phyloP scores from a whole-genome alignment of 2,113 vertebrate genomes.

The Urocynchramus pylzowi region DNA sequence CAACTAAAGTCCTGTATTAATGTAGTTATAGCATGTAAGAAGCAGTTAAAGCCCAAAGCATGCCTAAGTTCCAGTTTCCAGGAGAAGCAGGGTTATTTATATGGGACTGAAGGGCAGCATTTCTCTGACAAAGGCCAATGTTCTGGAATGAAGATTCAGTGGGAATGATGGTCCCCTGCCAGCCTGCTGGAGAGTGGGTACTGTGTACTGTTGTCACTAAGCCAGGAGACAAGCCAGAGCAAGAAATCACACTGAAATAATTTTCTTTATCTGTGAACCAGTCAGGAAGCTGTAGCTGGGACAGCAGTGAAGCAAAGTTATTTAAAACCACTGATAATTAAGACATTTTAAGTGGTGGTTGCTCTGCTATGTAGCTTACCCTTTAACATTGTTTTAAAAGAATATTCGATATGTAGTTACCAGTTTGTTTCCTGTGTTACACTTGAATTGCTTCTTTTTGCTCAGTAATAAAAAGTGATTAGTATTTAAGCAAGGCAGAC shows the following conservation, averaged over 20 bases:
- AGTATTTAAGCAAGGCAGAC: background rate
- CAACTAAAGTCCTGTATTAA: fast-evolving
- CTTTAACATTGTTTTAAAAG: background rate
- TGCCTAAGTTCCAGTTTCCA: background rate
- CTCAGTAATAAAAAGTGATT: background rate
- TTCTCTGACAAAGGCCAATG: background rate
- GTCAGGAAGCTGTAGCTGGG: background rate
- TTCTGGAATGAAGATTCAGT: background rate
- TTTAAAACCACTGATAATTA: background rate
- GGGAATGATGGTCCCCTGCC: background rate
- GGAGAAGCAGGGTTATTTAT: background rate
- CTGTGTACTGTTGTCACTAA: background rate
- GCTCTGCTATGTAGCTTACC: background rate
- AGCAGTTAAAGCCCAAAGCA: background rate
- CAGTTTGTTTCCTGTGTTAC: background rate
- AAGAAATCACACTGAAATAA: background rate
- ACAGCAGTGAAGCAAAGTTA: background rate
- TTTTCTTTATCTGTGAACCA: background rate
- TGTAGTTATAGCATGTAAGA: fast-evolving
- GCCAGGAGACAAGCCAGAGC: background rate
- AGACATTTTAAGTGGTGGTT: background rate
- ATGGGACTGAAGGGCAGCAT: background rate
- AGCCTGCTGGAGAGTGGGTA: background rate
- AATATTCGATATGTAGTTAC: background rate
- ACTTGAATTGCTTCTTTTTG: background rate